Evolutionary conservation across 2,113 vertebrate species (phyloP).

Genomic region (Shinisaurus crocodilurus): DNA sequence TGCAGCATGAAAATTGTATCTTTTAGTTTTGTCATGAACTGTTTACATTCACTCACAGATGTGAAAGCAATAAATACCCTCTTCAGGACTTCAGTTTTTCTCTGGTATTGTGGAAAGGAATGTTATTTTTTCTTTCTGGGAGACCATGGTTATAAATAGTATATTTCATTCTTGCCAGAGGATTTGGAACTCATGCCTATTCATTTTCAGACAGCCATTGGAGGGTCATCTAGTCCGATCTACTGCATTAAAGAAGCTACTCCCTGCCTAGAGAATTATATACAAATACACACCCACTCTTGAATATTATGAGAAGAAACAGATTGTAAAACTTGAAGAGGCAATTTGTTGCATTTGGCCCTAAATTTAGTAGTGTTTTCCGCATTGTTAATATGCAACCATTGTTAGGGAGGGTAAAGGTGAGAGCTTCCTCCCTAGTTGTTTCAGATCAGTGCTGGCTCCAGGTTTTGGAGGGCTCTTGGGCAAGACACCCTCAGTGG

Average conservation of each 20-base stretch:
- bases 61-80: not conserved
- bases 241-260: not conserved
- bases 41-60: not conserved
- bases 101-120: not conserved
- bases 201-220: not conserved
- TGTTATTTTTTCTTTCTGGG: not conserved
- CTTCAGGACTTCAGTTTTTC: not conserved
- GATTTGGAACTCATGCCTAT: not conserved
- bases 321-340: not conserved
- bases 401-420: not conserved
- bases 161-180: not conserved
- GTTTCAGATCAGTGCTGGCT: not conserved
- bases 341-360: not conserved
- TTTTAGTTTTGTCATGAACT: not conserved
- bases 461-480: no score
- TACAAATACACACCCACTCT: not conserved
- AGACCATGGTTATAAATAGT: not conserved
- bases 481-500: no score
- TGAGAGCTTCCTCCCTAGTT: not conserved
- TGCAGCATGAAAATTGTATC: not conserved
- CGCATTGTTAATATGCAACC: not conserved
- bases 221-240: not conserved
- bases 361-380: not conserved
- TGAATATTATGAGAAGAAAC: not conserved
- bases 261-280: not conserved